Conservation (phyloP, 2,113 vertebrate genomes). For the Anhinga rufa region DNA sequence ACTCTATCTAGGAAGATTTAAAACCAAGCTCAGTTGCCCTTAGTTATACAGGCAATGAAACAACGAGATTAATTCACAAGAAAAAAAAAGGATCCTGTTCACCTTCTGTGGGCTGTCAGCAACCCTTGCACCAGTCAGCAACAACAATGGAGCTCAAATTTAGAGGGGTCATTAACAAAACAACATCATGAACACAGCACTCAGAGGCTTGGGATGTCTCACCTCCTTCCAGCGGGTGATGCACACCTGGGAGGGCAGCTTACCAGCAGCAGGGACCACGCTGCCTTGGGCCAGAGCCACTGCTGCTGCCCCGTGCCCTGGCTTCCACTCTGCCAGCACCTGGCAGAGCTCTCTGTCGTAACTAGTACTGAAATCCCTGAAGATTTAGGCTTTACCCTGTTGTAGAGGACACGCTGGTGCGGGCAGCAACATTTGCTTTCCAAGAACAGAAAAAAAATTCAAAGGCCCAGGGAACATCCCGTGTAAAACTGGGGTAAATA, state of each 20-base stretch:
- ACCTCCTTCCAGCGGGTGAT: neutral
- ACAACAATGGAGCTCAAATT: neutral
- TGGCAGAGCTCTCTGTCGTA: neutral
- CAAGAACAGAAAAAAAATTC: neutral
- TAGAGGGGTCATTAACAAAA: neutral
- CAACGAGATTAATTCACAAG: neutral
- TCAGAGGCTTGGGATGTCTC: neutral
- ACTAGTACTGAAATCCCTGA: neutral
- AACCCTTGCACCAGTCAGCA: neutral
- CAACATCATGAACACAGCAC: neutral
- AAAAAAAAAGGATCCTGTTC: neutral
- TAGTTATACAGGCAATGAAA: neutral
- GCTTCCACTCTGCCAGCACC: fast-evolving
- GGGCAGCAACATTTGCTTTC: neutral
- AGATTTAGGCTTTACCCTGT: neutral
- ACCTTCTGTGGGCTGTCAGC: neutral
- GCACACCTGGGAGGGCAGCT: neutral
- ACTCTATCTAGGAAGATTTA: neutral
- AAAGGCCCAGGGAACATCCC: neutral
- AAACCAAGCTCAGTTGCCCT: neutral
- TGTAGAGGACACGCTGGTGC: fast-evolving
- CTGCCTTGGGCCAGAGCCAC: neutral
- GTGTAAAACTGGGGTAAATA: neutral
- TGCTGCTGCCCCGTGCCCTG: fast-evolving
- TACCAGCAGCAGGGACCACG: neutral